Evolutionary conservation across 2,113 vertebrate species (phyloP).

Genomic region (Phaethornis superciliosus): DNA sequence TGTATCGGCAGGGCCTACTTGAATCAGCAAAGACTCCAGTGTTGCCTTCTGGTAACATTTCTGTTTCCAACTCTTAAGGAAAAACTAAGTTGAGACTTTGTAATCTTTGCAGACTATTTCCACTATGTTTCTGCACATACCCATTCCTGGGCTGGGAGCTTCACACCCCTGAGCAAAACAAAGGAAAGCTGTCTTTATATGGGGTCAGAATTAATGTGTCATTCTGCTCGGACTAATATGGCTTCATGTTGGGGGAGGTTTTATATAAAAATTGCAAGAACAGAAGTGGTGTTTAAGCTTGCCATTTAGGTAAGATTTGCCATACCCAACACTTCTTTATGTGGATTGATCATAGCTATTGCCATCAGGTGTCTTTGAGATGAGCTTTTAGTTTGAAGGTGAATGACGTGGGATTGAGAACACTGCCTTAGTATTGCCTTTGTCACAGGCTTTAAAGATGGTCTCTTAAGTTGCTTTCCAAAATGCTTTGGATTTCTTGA

Average conservation of each 20-base stretch:
- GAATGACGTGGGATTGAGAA: not conserved
- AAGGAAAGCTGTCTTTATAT: not conserved
- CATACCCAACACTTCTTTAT: not conserved
- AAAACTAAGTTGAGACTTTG: not conserved
- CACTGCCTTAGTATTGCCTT: not conserved
- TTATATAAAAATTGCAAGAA: not conserved
- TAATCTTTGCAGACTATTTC: not conserved
- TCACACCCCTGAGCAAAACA: not conserved
- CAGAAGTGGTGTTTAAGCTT: not conserved
- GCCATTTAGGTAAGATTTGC: not conserved
- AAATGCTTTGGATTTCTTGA: not conserved
- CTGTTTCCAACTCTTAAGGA: not conserved
- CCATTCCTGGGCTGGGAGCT: not conserved
- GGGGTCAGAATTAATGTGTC: not conserved
- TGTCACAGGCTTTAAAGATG: not conserved
- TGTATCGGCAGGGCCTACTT: not conserved
- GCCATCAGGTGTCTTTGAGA: not conserved
- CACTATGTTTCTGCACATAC: not conserved
- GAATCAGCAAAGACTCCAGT: not conserved
- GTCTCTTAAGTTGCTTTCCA: not conserved
- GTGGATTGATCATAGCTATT: not conserved
- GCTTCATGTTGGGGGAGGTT: not conserved
- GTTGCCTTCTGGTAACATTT: not conserved
- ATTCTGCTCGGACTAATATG: not conserved
- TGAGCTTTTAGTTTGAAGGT: not conserved